Evolutionary conservation across 2,113 vertebrate species (phyloP), one percentile per base, ranked within the genome.

Genomic region (Ptilorrhoa leucosticta): DNA sequence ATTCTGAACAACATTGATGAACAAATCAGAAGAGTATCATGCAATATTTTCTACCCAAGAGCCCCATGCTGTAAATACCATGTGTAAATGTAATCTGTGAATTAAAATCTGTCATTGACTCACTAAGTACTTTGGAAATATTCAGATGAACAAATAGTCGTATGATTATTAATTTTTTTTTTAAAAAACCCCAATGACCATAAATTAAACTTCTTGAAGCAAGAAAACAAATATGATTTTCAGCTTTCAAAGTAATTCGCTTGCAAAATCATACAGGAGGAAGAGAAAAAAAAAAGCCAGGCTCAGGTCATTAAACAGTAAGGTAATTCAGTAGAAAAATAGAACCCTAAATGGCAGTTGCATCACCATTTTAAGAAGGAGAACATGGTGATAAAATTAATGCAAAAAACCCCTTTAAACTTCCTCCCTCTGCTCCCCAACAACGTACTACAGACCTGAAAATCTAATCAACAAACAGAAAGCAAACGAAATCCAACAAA

Each of bases 181-280:
- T 14, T 2, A 57, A 50, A 35, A 12, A 42, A 22, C 3, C 13
- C 4, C 22, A 69, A 15, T 0, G 9, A 47, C 6, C 9, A 9
- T 33, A 42, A 70, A 35, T 48, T 11, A 66, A 89, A 69, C 0
- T 31, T 68, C 15, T 9, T 15, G 13, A 58, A 58, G 22, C 6
- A 65, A 63, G 39, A 22, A 88, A 70, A 75, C 14, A 2, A 44
- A 19, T 10, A 33, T 8, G 22, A 44, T 77, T 87, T 69, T 51
- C 33, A 69, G 20, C 19, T 80, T 66, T 48, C 57, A 68, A 70
- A 69, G 15, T 50, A 48, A 69, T 61, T 75, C 5, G 30, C 3
- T 61, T 65, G 28, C 18, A 83, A 83, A 79, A 56, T 48, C 13
- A 27, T 13, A 73, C 4, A 39, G 6, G 40, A 85, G 9, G 44